phyloP scores from a whole-genome alignment of 2,113 vertebrate species.

The Prochilodus magdalenae region DNA sequence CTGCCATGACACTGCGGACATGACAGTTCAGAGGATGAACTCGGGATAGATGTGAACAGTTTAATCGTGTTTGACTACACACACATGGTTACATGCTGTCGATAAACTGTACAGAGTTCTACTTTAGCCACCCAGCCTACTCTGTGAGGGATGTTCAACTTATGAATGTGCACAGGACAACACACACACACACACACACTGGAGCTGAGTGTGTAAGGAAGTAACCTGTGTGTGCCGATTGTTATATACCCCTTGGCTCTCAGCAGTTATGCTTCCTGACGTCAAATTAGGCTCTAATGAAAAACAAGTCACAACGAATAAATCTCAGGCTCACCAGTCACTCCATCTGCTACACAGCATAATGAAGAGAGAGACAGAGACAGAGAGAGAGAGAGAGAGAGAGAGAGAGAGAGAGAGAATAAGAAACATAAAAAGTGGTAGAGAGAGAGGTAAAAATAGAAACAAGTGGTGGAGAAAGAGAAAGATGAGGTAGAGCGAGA shows the following conservation, averaged over 20 bases:
- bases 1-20: not conserved
- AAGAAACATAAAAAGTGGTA: too few relatives aligned
- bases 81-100: not conserved
- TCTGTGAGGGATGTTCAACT: not conserved
- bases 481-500: too few relatives aligned
- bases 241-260: slow-evolving; percentile 67
- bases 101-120: not conserved
- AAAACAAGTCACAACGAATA: slow-evolving; percentile 95
- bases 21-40: too few relatives aligned
- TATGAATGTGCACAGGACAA: not conserved
- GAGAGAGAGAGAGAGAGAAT: too few relatives aligned
- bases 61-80: too few relatives aligned
- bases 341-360: slow-evolving; percentile 86
- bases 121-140: not conserved
- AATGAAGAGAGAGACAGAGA: slow-evolving; percentile 75
- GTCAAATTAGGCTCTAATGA: slow-evolving; percentile 94
- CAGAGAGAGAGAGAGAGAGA: too few relatives aligned
- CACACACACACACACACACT: slow-evolving; percentile 37
- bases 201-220: slow-evolving; percentile 40
- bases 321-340: slow-evolving; percentile 87
- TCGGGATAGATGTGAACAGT: too few relatives aligned
- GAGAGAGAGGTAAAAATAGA: too few relatives aligned
- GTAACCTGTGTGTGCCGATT: slow-evolving; percentile 55
- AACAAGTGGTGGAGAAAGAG: too few relatives aligned
- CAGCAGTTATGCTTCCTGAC: slow-evolving; percentile 84